Evolutionary conservation across 2,797 vertebrate genomes (phyloP).

Genomic region (Neosilurus mollespiculum): DNA sequence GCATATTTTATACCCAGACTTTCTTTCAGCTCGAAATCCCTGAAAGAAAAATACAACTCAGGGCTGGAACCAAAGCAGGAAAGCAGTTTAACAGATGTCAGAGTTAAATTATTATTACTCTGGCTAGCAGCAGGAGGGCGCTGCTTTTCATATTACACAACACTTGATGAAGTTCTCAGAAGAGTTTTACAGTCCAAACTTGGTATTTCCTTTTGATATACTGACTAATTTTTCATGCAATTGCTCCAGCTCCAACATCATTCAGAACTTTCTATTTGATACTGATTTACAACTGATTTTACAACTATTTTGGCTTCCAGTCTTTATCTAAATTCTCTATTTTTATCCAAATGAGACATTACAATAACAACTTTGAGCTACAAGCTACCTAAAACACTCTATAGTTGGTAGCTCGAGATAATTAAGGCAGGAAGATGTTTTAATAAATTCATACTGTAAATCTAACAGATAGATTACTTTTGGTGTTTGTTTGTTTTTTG

Average conservation of each 20-base stretch:
- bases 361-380: conserved; percentile 24
- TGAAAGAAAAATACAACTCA: conserved; percentile 48
- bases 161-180: conserved; percentile 34
- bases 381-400: conserved; percentile 54
- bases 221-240: conserved; percentile 45
- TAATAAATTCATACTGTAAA: conserved; percentile 65
- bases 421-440: conserved; percentile 72
- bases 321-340: conserved; percentile 13
- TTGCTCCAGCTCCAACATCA: conserved; percentile 14
- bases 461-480: conserved; percentile 61
- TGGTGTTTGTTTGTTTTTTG: conserved; percentile 46
- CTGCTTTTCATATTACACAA: conserved; percentile 41
- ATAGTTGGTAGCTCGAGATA: conserved; percentile 64
- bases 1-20: conserved; percentile 44
- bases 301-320: conserved; percentile 26
- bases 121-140: conserved; percentile 36
- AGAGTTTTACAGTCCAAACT: conserved; percentile 1
- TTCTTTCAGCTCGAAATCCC: conserved; percentile 46
- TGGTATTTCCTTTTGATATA: conserved; percentile 30
- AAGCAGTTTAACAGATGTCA: conserved; percentile 58
- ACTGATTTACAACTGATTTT: conserved; percentile 28
- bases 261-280: conserved; percentile 42
- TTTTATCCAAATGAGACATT: conserved; percentile 51
- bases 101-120: conserved; percentile 47
- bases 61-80: conserved; percentile 33